A percentile compares a stretch with the other conserved stretches of the same genome.
phyloP scores from a whole-genome alignment of 2,888 invertebrate genomes.

The Syrista parreyssii region DNA sequence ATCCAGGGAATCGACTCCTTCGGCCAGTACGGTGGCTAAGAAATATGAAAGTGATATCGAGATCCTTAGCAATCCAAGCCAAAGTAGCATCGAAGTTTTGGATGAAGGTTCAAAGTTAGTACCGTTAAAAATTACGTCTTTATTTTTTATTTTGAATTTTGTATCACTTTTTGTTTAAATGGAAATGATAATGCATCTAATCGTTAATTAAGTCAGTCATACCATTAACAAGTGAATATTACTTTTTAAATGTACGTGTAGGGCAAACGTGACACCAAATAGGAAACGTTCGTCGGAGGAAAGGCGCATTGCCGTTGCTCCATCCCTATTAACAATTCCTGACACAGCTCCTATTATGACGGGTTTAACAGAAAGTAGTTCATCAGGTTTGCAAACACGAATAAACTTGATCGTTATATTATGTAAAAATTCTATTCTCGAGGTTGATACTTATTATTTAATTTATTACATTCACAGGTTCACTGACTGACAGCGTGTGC shows the following conservation, averaged over 20 bases:
- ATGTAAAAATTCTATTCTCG: not conserved
- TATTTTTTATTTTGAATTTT: not conserved
- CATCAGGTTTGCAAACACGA: slow-evolving; percentile 66
- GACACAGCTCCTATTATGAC: slow-evolving; percentile 60
- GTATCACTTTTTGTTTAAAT: not conserved
- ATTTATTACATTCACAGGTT: slow-evolving; percentile 56
- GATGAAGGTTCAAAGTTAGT: slow-evolving; percentile 65
- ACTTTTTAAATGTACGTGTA: slow-evolving; percentile 21
- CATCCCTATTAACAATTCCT: slow-evolving; percentile 67
- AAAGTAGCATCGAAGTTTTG: slow-evolving; percentile 77
- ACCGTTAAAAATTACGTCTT: slow-evolving; percentile 12
- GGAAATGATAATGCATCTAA: not conserved
- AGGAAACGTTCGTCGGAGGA: slow-evolving; percentile 69
- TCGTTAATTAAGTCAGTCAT: not conserved
- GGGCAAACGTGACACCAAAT: slow-evolving; percentile 59
- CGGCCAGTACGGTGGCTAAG: slow-evolving; percentile 50
- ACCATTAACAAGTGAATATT: not conserved
- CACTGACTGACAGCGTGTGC: slow-evolving; percentile 73
- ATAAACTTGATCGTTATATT: slow-evolving; percentile 9
- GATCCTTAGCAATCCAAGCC: slow-evolving; percentile 77
- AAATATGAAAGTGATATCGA: slow-evolving; percentile 76
- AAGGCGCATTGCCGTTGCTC: slow-evolving; percentile 63
- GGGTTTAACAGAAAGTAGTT: slow-evolving; percentile 73
- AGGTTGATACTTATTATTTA: not conserved
- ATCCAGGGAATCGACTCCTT: slow-evolving; percentile 61